phyloP scores from a whole-genome alignment of 2,797 vertebrate genomes.

The Hylomyscus alleni region DNA sequence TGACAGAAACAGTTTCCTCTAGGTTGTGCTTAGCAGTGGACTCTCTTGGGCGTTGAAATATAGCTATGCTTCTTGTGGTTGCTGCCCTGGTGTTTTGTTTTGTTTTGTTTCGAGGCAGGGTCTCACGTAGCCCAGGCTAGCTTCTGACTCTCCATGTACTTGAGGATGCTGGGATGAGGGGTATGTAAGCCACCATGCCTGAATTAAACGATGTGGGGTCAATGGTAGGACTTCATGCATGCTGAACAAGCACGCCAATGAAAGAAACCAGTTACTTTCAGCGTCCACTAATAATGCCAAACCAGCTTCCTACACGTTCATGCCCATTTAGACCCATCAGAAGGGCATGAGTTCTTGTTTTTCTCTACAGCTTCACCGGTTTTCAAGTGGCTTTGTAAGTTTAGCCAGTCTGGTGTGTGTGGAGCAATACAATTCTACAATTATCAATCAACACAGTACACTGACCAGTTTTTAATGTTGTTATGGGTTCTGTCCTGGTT shows the following conservation, averaged over 20 bases:
- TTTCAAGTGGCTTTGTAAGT: not conserved
- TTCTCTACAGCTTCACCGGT: not conserved
- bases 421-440: not conserved
- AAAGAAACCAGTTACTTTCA: not conserved
- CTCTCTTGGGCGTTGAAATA: not conserved
- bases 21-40: not conserved
- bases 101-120: not conserved
- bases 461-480: not conserved
- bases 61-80: not conserved
- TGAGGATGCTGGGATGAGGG: not conserved
- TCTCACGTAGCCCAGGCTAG: not conserved
- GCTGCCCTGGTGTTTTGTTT: not conserved
- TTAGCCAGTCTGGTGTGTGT: slow-evolving; percentile 27
- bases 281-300: not conserved
- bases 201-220: not conserved
- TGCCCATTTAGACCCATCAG: not conserved
- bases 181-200: too few relatives aligned
- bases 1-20: not conserved
- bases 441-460: not conserved
- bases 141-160: not conserved
- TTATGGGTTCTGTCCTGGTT: not conserved
- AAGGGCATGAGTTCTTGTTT: not conserved
- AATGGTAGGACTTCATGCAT: not conserved
- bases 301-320: slow-evolving; percentile 25
- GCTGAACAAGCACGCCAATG: not conserved